Evolutionary conservation across 2,888 invertebrate species (phyloP).

Genomic region (Aphidoletes aphidimyza): DNA sequence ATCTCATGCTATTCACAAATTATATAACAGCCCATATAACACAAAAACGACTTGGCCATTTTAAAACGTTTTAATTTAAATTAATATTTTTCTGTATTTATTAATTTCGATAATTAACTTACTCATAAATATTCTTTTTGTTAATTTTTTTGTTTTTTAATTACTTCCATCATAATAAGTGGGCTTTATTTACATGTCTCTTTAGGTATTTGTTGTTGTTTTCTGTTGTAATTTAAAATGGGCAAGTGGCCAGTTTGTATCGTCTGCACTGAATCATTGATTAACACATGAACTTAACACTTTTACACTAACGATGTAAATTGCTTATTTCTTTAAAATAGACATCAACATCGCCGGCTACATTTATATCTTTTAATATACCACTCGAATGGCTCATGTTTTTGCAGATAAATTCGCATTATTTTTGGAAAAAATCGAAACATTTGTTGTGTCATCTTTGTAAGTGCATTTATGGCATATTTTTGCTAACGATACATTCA

Average conservation of each 20-base stretch:
- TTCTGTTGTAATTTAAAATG: neutral
- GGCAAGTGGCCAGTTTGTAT: too few species aligned
- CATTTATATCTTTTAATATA: too few species aligned
- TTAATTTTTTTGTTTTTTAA: slow-evolving; percentile 12
- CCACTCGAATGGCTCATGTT: too few species aligned
- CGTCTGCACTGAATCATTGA: too few species aligned
- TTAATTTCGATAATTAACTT: slow-evolving; percentile 39
- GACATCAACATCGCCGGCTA: too few species aligned
- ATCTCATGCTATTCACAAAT: neutral
- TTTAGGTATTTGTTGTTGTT: neutral
- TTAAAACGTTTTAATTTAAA: slow-evolving; percentile 47
- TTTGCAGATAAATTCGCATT: neutral
- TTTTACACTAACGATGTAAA: too few species aligned
- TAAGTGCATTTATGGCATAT: too few species aligned
- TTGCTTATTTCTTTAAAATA: too few species aligned
- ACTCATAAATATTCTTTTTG: slow-evolving; percentile 44
- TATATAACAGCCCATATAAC: neutral
- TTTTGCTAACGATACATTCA: too few species aligned
- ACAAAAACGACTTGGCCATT: neutral
- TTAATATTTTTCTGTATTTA: slow-evolving; percentile 41
- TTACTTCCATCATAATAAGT: slow-evolving; percentile 36
- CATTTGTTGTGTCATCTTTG: neutral
- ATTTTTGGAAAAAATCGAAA: neutral
- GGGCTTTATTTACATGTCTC: slow-evolving; percentile 26
- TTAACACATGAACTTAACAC: too few species aligned